phyloP scores from a whole-genome alignment of 2,888 invertebrate species.

The Psylliodes chrysocephalus region DNA sequence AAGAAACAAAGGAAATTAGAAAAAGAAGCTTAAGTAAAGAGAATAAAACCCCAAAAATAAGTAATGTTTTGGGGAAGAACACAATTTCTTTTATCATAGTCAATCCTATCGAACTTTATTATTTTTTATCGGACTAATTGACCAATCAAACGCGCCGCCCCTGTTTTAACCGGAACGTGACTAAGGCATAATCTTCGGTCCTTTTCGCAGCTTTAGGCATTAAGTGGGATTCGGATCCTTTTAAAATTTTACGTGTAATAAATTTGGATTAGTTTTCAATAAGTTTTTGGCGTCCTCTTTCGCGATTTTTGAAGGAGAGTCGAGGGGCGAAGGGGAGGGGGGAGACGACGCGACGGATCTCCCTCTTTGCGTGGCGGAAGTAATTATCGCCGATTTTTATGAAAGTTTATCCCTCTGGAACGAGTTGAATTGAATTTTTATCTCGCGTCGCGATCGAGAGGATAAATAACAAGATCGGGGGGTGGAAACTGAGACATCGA shows the following conservation, averaged over 20 bases:
- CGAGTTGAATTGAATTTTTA: slow-evolving; percentile 10
- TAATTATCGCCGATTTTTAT: slow-evolving; percentile 19
- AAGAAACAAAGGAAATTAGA: too few relatives aligned
- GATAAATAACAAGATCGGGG: slow-evolving; percentile 4
- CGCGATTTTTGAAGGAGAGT: too few relatives aligned
- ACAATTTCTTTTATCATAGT: too few relatives aligned
- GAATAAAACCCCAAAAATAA: too few relatives aligned
- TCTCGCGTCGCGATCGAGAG: slow-evolving; percentile 7
- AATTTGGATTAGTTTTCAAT: slow-evolving; percentile 55
- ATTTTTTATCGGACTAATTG: too few relatives aligned
- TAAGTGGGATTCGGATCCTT: slow-evolving; percentile 58
- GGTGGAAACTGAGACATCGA: too few relatives aligned
- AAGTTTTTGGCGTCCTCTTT: slow-evolving; percentile 38
- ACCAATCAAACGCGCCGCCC: too few relatives aligned
- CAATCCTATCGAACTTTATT: too few relatives aligned
- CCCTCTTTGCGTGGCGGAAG: slow-evolving; percentile 11
- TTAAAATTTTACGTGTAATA: slow-evolving; percentile 58
- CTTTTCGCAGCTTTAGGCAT: slow-evolving; percentile 54
- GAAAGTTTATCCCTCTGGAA: slow-evolving; percentile 1
- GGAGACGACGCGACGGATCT: neutral
- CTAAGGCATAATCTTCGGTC: slow-evolving; percentile 53
- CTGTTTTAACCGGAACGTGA: slow-evolving; percentile 49
- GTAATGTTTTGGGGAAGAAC: too few relatives aligned
- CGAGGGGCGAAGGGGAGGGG: too few relatives aligned
- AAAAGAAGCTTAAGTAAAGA: too few relatives aligned